phyloP scores from a whole-genome alignment of 2,797 vertebrate genomes.

The Acomys russatus region DNA sequence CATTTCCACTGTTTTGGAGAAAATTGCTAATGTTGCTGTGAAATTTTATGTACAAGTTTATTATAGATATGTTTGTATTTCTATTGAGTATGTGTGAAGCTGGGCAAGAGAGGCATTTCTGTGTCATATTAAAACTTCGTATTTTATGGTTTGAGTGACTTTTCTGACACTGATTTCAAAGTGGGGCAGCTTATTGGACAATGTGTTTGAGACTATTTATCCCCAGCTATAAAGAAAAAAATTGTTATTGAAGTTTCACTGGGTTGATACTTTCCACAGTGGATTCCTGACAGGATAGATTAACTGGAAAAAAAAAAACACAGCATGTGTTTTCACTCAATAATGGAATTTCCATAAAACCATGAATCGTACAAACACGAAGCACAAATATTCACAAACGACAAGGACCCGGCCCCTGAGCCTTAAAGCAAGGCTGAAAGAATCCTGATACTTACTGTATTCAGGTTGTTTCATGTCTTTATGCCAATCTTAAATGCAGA shows the following conservation, averaged over 20 bases:
- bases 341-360: background rate
- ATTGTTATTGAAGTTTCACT: background rate
- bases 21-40: background rate
- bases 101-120: background rate
- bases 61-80: background rate
- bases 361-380: slow-evolving; percentile 7
- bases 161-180: background rate
- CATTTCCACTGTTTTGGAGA: background rate
- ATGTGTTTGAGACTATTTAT: background rate
- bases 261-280: background rate
- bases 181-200: background rate
- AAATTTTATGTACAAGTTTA: background rate
- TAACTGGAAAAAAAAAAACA: background rate
- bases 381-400: background rate
- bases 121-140: background rate
- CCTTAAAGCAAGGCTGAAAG: background rate
- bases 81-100: background rate
- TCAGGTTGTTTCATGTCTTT: background rate
- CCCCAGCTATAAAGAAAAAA: background rate
- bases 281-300: background rate
- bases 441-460: background rate
- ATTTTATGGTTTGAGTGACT: slow-evolving; percentile 2
- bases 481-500: background rate
- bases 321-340: background rate
- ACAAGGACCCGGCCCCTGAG: background rate